Base-by-base conservation (phyloP, 1,140 invertebrate genomes). In the Andricus grossulariae region DNA sequence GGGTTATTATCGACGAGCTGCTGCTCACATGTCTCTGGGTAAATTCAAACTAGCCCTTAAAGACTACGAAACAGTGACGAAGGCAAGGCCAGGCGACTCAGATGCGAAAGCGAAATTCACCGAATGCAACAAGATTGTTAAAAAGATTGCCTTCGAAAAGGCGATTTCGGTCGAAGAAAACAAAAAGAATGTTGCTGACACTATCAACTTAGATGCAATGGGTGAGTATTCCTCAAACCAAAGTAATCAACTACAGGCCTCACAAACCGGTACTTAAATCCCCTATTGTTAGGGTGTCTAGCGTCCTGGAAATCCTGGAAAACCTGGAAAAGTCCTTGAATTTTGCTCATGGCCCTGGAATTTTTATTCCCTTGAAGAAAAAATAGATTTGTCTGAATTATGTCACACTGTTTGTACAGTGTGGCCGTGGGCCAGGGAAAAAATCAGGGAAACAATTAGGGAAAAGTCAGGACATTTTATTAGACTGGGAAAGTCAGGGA, bases 81-180 rank as follows among this genome's bases (percentile, higher is more conserved):
- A 97, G 93, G 95, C 95, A 70, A 93, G 95, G 80, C 99, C 98
- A 79, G 97, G 95, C 91, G 98, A 99, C 90, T 96, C 96, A 89
- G 98, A 99, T 93, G 98, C 98, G 12, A 96, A 96, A 90, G 84
- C 94, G n/a, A 99, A 99, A 90, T 99, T 93, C 87, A 94, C 93
- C 52, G 98, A 99, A 92, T 99, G 99, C 92, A 96, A 95, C 89
- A 99, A 99, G 93, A 98, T 99, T 87, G 96, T 99, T 4, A 97
- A 96, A 89, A 96, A 96, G 92, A 93, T 97, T 80, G 97, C 98
- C 2, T 99, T 99, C 92, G 97, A 99, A 90, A 98, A 98, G 91
- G 99, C 99, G 2, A 99, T 99, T 86, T 94, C 98, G 13, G 95
- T 98, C 3, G 98, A 99, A 84, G 96, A 98, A 78, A 94, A 94